Evolutionary conservation across 2,113 vertebrate species (phyloP).

Genomic region (Sapayoa aenigma): DNA sequence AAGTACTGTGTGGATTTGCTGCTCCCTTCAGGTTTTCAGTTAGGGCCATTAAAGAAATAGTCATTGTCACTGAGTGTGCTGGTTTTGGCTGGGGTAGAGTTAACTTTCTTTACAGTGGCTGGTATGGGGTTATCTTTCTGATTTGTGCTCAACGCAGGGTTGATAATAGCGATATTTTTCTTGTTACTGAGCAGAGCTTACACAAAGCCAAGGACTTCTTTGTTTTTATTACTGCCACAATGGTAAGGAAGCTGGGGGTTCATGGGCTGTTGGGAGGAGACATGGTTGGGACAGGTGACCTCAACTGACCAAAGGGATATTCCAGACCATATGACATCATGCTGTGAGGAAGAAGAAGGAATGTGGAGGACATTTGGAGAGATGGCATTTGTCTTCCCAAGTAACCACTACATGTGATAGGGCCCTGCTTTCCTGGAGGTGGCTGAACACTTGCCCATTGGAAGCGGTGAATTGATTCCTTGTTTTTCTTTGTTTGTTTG

Average conservation of each 20-base stretch:
- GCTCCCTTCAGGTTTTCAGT: not conserved
- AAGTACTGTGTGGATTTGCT: not conserved
- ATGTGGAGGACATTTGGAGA: not conserved
- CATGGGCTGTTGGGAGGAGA: not conserved
- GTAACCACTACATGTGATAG: not conserved
- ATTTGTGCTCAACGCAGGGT: not conserved
- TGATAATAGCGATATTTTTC: not conserved
- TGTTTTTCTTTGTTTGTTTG: not conserved
- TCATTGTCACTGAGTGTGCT: not conserved
- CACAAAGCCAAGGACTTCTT: not conserved
- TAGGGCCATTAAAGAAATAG: not conserved
- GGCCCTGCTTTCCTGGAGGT: not conserved
- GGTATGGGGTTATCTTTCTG: too few relatives aligned
- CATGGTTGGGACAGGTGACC: not conserved
- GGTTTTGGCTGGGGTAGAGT: not conserved
- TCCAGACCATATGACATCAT: fast-evolving
- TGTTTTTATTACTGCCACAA: not conserved
- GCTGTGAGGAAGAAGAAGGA: not conserved
- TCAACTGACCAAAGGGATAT: not conserved
- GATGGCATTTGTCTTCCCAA: not conserved
- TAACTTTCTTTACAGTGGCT: not conserved
- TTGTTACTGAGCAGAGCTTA: not conserved
- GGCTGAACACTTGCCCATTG: not conserved
- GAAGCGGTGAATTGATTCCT: not conserved
- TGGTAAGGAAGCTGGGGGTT: not conserved